Percentiles rank a stretch among this genome's conserved stretches.
Evolutionary conservation across 2,888 invertebrate genomes (phyloP).

Genomic region (Poecilus cupreus): DNA sequence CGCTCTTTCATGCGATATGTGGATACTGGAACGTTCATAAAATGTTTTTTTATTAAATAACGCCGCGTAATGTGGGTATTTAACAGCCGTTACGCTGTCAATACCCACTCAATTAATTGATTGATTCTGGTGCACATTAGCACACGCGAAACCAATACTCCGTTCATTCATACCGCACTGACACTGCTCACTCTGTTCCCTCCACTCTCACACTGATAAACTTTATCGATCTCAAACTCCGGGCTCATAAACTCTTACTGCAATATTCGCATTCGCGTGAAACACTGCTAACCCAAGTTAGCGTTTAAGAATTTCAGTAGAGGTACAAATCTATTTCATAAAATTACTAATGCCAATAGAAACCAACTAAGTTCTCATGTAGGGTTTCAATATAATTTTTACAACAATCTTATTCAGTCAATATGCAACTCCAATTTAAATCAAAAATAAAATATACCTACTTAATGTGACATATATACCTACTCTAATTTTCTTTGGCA

Average conservation of each 20-base stretch:
- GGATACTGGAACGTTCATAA: conserved; percentile 14
- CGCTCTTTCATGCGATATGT: conserved; percentile 13
- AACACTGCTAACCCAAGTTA: not conserved
- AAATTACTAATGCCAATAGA: too few species aligned
- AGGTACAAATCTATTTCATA: too few species aligned
- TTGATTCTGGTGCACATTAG: conserved; percentile 24
- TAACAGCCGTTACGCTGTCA: conserved; percentile 49
- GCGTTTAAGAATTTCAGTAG: too few species aligned
- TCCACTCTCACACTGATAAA: not conserved
- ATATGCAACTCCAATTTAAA: too few species aligned
- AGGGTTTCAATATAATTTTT: too few species aligned
- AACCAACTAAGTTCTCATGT: too few species aligned
- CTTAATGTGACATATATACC: too few species aligned
- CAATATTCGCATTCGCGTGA: not conserved
- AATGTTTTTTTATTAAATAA: conserved; percentile 48
- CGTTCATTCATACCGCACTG: not conserved
- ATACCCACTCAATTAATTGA: conserved; percentile 31
- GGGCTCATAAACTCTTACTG: not conserved
- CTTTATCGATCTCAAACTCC: not conserved
- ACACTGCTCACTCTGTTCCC: not conserved
- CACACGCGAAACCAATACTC: conserved; percentile 10
- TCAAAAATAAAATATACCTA: too few species aligned
- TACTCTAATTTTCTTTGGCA: too few species aligned
- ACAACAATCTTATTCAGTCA: too few species aligned
- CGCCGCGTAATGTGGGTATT: conserved; percentile 42